These are phyloP conservation scores for Papilio xuthus DNA, from an alignment of 1,140 invertebrate species.

Conservation along the genomic window DNA sequence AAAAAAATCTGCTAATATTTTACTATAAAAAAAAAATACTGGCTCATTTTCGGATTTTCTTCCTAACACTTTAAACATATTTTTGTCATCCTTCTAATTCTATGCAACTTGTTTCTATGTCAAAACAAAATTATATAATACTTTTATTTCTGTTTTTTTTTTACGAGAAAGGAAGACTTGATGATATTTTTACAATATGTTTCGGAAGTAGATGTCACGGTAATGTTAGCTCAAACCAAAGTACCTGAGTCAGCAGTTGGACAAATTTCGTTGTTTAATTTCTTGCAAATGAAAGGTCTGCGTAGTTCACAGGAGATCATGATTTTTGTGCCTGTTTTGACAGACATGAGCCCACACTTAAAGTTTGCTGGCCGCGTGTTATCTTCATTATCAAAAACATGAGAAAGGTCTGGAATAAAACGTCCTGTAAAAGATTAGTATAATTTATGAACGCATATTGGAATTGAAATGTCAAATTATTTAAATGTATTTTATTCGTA, in stretches of 20 bases:
- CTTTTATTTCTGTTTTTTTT: too few species aligned
- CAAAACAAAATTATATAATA: too few species aligned
- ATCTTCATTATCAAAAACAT: not conserved
- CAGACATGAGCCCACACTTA: conserved; percentile 41
- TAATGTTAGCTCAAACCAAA: not conserved
- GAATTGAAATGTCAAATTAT: too few species aligned
- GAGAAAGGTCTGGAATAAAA: conserved; percentile 35
- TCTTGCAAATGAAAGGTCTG: conserved; percentile 49
- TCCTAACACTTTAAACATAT: too few species aligned
- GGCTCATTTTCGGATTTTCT: too few species aligned
- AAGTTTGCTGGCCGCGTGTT: not conserved
- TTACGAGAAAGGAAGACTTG: not conserved
- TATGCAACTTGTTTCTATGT: too few species aligned
- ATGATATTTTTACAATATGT: not conserved
- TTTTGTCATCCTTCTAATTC: too few species aligned
- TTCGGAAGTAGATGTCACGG: too few species aligned
- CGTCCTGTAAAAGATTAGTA: conserved; percentile 41
- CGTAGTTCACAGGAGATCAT: conserved; percentile 30
- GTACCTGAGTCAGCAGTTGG: conserved; percentile 48
- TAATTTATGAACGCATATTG: not conserved
- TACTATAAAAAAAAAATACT: too few species aligned
- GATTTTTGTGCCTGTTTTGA: conserved; percentile 38
- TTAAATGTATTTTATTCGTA: too few species aligned
- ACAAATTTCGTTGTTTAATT: conserved; percentile 44
- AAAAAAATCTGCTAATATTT: too few species aligned